These are phyloP conservation scores for Miichthys miiuy DNA, from an alignment of 2,797 vertebrate genomes.

Conservation along the genomic window DNA sequence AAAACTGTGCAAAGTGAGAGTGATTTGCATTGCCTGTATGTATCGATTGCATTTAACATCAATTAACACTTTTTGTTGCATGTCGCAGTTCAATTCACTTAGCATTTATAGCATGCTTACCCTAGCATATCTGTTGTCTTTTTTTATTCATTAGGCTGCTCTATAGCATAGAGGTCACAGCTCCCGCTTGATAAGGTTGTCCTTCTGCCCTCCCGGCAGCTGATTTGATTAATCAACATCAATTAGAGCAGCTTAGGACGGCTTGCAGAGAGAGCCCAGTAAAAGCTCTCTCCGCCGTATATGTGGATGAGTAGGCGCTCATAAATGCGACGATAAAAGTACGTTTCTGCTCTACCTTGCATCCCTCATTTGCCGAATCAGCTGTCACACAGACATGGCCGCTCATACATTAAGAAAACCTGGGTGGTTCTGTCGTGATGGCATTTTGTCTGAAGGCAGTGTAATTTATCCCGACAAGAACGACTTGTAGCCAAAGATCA, in stretches of 20 bases:
- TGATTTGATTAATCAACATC: slow-evolving; percentile 80
- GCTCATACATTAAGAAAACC: slow-evolving; percentile 36
- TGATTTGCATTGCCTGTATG: slow-evolving; percentile 9
- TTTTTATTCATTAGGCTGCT: slow-evolving; percentile 63
- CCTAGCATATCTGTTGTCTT: slow-evolving; percentile 47
- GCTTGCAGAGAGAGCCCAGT: slow-evolving; percentile 42
- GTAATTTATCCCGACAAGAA: slow-evolving; percentile 50
- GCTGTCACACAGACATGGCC: slow-evolving; percentile 28
- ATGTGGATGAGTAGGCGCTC: slow-evolving; percentile 29
- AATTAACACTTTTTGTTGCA: slow-evolving; percentile 57
- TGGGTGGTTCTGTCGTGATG: slow-evolving; percentile 22
- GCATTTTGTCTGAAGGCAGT: slow-evolving; percentile 34
- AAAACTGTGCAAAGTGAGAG: slow-evolving; percentile 27
- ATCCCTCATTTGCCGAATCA: slow-evolving; percentile 40
- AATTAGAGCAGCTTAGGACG: slow-evolving; percentile 70
- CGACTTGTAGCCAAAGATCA: slow-evolving; percentile 47
- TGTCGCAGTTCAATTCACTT: slow-evolving; percentile 37
- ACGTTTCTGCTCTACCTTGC: slow-evolving; percentile 28
- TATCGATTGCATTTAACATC: slow-evolving; percentile 64
- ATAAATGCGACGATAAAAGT: slow-evolving; percentile 44
- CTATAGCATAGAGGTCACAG: slow-evolving; percentile 57
- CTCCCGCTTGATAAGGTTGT: slow-evolving; percentile 66
- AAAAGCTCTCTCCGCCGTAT: slow-evolving; percentile 45
- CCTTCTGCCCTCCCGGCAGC: slow-evolving; percentile 55
- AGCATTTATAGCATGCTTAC: slow-evolving; percentile 47